phyloP scores from a whole-genome alignment of 1,140 invertebrate species.

The Antheraea mylitta region DNA sequence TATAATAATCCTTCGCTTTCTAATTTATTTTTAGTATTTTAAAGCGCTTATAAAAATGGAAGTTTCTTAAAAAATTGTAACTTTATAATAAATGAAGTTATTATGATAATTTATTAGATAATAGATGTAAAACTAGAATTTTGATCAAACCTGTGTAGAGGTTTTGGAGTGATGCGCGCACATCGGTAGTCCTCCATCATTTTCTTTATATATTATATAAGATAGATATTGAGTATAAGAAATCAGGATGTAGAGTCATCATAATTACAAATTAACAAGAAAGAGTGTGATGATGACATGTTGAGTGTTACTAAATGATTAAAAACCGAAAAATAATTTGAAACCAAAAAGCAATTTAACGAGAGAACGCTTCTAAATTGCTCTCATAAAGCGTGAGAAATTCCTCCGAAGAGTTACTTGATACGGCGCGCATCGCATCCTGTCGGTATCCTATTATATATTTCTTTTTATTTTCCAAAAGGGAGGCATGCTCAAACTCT shows the following conservation, averaged over 20 bases:
- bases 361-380: neutral
- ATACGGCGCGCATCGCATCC: neutral
- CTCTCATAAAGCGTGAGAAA: neutral
- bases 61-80: too few relatives aligned
- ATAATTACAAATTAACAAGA: neutral
- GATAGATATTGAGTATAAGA: too few relatives aligned
- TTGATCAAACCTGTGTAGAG: too few relatives aligned
- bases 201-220: too few relatives aligned
- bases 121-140: too few relatives aligned
- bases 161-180: too few relatives aligned
- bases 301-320: neutral
- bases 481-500: slow-evolving; percentile 16
- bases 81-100: too few relatives aligned
- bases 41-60: too few relatives aligned
- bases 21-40: too few relatives aligned
- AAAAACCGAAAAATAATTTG: neutral
- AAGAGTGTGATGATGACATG: neutral
- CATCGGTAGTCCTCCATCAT: too few relatives aligned
- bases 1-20: too few relatives aligned
- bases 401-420: neutral
- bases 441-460: neutral
- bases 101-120: too few relatives aligned
- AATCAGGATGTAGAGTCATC: neutral
- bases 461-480: slow-evolving; percentile 21
- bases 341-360: neutral